A percentile compares a stretch with the other conserved stretches of the same genome.
Evolutionary conservation across 2,888 invertebrate species (phyloP).

Genomic region (Crossocerus cetratus): DNA sequence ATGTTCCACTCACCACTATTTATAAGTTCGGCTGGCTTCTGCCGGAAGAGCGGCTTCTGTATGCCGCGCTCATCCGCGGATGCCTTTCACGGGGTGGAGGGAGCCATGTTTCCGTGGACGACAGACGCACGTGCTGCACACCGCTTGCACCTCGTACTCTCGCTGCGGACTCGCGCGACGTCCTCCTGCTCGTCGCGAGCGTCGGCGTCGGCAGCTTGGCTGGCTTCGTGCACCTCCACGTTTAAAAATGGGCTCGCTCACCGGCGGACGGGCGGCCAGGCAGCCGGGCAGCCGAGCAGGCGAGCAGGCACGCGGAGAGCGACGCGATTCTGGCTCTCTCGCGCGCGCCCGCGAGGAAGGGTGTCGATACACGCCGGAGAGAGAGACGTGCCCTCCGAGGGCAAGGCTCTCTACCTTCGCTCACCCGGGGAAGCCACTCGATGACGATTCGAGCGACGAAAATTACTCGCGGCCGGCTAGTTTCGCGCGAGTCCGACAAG

Average conservation of each 20-base stretch:
- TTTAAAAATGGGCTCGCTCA: conserved; percentile 2
- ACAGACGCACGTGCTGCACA: neutral
- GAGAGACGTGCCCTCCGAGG: too few species aligned
- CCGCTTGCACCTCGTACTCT: neutral
- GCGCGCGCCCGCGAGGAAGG: neutral
- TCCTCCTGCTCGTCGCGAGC: neutral
- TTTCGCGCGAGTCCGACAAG: conserved; percentile 13
- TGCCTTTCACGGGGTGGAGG: conserved; percentile 8
- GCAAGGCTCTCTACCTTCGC: neutral
- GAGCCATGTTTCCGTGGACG: conserved; percentile 10
- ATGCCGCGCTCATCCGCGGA: conserved; percentile 10
- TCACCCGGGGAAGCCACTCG: conserved; percentile 11
- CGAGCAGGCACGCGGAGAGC: neutral
- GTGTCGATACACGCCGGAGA: neutral
- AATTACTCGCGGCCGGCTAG: conserved; percentile 6
- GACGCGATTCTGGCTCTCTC: neutral
- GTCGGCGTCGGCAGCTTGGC: conserved; percentile 9
- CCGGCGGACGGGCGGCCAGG: too few species aligned
- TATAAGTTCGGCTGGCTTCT: conserved; percentile 45
- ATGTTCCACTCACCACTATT: conserved; percentile 59
- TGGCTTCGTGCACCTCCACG: neutral
- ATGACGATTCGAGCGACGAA: conserved; percentile 21
- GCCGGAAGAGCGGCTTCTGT: conserved; percentile 22
- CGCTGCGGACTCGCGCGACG: neutral
- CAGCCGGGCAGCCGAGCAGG: neutral